Base-by-base conservation (phyloP, 2,113 vertebrate genomes). In the Chloroceryle aenea region DNA sequence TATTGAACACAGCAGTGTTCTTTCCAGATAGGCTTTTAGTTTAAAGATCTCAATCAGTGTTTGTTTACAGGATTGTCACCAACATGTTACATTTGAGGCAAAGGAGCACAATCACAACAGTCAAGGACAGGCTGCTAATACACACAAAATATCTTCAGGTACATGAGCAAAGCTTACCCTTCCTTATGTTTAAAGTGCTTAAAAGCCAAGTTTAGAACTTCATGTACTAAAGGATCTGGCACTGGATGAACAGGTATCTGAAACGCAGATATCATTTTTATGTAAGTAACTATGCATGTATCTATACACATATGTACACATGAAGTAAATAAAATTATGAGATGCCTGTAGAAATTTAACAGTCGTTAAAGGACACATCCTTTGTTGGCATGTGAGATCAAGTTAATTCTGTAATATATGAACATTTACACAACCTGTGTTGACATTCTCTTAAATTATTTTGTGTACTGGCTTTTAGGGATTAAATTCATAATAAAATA, bases 161-260 rank as follows among this genome's bases (percentile, higher is more conserved):
- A 72, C 6, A 42, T 10, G 58, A 52, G 32, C 38, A 36, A 72
- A 72, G 92, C 80, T 99, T 98, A 99, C 99, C 99, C 99, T 98
- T 99, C 99, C 98, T 99, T 99, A 97, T 99, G 99, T 99, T 99
- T 99, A 99, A 99, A 99, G 99, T 99, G 99, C 99, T 99, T 99
- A 97, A 99, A 99, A 97, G 99, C 99, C 98, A 99, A 98, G 98
- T 99, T 99, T 95, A 99, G 98, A 98, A 99, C 99, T 99, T 99
- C 99, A 85, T 99, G 99, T 98, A 99, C 99, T 98, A 99, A 99
- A 98, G 98, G 98, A 98, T 99, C 99, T 97, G 99, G 99, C 98
- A 99, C 99, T 96, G 99, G 99, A 98, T 99, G 99, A 98, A 99
- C 99, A 98, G 99, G 99, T 98, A 99, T 99, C 99, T 99, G 98